These are phyloP conservation scores for Acromyrmex charruanus DNA, from an alignment of 1,140 invertebrate species.

Conservation along the genomic window DNA sequence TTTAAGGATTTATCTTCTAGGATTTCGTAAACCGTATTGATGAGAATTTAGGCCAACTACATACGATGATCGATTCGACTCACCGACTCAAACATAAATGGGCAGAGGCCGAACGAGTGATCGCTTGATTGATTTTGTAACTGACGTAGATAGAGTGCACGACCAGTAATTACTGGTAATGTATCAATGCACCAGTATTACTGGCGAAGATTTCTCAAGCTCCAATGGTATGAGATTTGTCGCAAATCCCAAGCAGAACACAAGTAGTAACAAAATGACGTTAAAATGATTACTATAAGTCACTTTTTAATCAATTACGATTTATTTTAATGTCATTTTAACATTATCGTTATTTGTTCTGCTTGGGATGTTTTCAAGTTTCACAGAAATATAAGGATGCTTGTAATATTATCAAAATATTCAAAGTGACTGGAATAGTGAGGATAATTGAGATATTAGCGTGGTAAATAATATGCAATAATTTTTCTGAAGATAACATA, in stretches of 20 bases:
- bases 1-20: neutral
- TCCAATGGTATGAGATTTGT: neutral
- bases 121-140: slow-evolving; percentile 53
- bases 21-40: neutral
- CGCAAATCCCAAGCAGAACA: neutral
- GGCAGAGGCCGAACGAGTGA: slow-evolving; percentile 42
- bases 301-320: no score
- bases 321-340: no score
- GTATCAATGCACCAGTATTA: slow-evolving; percentile 26
- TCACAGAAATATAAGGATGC: no score
- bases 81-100: slow-evolving; percentile 25
- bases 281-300: no score
- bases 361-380: no score
- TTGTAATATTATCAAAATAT: neutral
- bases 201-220: neutral
- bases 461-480: no score
- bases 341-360: no score
- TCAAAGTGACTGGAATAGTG: no score
- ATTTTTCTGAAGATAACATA: no score
- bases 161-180: slow-evolving; percentile 33
- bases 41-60: slow-evolving; percentile 13
- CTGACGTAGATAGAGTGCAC: slow-evolving; percentile 40
- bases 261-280: no score
- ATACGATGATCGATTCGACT: slow-evolving; percentile 29
- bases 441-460: no score